Evolutionary conservation across 1,140 invertebrate species (phyloP).

Genomic region (Aplysia californica): DNA sequence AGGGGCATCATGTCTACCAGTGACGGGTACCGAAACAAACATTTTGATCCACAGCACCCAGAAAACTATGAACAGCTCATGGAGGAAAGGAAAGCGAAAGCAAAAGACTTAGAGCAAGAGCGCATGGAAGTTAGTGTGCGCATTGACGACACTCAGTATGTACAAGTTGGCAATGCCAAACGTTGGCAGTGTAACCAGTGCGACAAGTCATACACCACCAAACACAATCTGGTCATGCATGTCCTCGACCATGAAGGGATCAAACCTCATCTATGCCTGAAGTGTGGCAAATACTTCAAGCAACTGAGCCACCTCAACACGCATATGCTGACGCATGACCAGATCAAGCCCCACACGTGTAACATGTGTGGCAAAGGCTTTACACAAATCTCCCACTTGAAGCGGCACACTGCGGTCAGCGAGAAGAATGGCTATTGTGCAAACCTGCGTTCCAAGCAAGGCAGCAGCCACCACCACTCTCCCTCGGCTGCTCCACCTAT

Average conservation of each 20-base stretch:
- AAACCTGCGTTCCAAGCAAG: slow-evolving; percentile 16
- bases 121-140: slow-evolving; percentile 48
- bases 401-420: slow-evolving; percentile 26
- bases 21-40: neutral
- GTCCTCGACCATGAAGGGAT: slow-evolving; percentile 63
- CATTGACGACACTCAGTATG: slow-evolving; percentile 58
- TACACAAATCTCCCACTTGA: slow-evolving; percentile 54
- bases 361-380: slow-evolving; percentile 61
- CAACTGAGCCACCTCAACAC: slow-evolving; percentile 64
- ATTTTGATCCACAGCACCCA: neutral
- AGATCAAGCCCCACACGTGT: slow-evolving; percentile 64
- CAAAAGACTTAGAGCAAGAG: slow-evolving; percentile 32
- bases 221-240: slow-evolving; percentile 66
- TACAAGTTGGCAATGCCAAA: slow-evolving; percentile 54
- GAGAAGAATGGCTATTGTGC: slow-evolving; percentile 31
- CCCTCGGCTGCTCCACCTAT: slow-evolving; percentile 5
- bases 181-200: slow-evolving; percentile 63
- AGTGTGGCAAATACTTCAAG: slow-evolving; percentile 66
- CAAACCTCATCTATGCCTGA: slow-evolving; percentile 63
- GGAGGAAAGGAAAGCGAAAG: slow-evolving; percentile 33
- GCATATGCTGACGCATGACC: slow-evolving; percentile 66
- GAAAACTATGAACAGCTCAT: slow-evolving; percentile 33
- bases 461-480: slow-evolving; percentile 15
- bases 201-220: slow-evolving; percentile 64
- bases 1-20: slow-evolving; percentile 21